Percentiles rank a stretch among this genome's conserved stretches.
These are phyloP conservation scores for Drosophila bipectinata DNA, from an alignment of 1,140 invertebrate species.

Conservation along the genomic window DNA sequence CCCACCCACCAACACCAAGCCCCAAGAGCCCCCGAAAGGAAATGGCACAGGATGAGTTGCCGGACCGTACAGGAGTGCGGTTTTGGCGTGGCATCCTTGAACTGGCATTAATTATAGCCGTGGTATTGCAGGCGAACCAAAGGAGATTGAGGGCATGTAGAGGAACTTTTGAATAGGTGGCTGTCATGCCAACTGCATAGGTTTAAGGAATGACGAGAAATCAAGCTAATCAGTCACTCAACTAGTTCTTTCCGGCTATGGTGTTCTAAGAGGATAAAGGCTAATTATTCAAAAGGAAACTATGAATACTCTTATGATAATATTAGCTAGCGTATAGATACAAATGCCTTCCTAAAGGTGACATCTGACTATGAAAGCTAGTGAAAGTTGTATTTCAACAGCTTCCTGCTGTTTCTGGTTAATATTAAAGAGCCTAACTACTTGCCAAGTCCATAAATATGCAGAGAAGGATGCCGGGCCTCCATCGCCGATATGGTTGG, in stretches of 20 bases:
- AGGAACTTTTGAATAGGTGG: neutral
- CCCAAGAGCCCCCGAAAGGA: conserved; percentile 9
- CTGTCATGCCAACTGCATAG: conserved; percentile 31
- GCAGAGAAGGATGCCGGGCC: conserved; percentile 2
- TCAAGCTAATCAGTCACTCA: conserved; percentile 19
- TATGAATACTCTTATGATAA: neutral
- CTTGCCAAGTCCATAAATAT: conserved; percentile 30
- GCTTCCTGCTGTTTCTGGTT: conserved; percentile 13
- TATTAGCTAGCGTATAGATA: neutral
- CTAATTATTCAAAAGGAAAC: conserved; percentile 13
- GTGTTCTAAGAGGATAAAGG: conserved; percentile 7
- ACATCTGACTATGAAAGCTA: conserved; percentile 1
- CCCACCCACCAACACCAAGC: conserved; percentile 9
- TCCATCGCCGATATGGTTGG: neutral
- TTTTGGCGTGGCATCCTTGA: conserved; percentile 32
- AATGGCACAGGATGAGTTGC: conserved; percentile 18
- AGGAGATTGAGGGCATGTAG: neutral
- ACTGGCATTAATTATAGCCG: conserved; percentile 53
- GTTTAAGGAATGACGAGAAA: conserved; percentile 2
- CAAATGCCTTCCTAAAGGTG: neutral
- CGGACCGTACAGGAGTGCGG: conserved; percentile 30
- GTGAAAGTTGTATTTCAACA: conserved; percentile 19
- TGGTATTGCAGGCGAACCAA: conserved; percentile 5
- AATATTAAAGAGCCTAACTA: conserved; percentile 11
- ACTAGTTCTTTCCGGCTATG: conserved; percentile 1